These are phyloP conservation scores for Drosophila melanogaster DNA, from an alignment of 1,140 invertebrate genomes.

Conservation along the genomic window DNA sequence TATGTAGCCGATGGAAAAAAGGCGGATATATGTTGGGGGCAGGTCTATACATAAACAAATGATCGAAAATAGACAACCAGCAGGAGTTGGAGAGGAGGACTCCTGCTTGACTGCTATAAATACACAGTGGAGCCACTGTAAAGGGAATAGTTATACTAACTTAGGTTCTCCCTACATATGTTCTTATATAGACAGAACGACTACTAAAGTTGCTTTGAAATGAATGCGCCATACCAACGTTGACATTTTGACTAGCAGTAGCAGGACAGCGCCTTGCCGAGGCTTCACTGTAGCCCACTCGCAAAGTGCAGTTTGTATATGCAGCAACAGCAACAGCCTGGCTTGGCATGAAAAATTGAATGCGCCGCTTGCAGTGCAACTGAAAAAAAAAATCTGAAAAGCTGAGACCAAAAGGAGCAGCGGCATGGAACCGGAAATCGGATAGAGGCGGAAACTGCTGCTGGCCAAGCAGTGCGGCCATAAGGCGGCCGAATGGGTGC, in stretches of 20 bases:
- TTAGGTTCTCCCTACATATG: too few relatives aligned
- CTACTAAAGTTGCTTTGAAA: too few relatives aligned
- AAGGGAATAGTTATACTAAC: too few relatives aligned
- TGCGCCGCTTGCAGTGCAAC: constrained; percentile 49
- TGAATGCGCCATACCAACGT: too few relatives aligned
- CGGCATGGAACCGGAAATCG: constrained; percentile 8
- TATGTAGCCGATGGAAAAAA: constrained; percentile 16
- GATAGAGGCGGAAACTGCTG: constrained; percentile 11
- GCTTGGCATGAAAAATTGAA: constrained; percentile 81
- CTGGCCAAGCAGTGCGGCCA: constrained; percentile 13
- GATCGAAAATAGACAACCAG: constrained; percentile 74
- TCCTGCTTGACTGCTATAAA: constrained; percentile 28
- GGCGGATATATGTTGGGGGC: constrained; percentile 22
- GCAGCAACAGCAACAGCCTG: constrained; percentile 77
- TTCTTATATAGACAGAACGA: too few relatives aligned
- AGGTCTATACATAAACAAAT: constrained; percentile 64
- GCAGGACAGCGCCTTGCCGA: not conserved
- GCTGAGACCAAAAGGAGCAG: constrained; percentile 3
- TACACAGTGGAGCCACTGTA: constrained; percentile 9
- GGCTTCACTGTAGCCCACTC: constrained; percentile 12
- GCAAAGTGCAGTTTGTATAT: constrained; percentile 51
- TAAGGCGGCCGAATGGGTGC: not conserved
- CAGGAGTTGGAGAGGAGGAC: constrained; percentile 10
- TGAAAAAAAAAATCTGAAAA: constrained; percentile 27
- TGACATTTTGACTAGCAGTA: not conserved